Evolutionary conservation across 2,113 vertebrate species (phyloP), one percentile per base, ranked within the genome.

Genomic region (Psittacula cyanocephala): DNA sequence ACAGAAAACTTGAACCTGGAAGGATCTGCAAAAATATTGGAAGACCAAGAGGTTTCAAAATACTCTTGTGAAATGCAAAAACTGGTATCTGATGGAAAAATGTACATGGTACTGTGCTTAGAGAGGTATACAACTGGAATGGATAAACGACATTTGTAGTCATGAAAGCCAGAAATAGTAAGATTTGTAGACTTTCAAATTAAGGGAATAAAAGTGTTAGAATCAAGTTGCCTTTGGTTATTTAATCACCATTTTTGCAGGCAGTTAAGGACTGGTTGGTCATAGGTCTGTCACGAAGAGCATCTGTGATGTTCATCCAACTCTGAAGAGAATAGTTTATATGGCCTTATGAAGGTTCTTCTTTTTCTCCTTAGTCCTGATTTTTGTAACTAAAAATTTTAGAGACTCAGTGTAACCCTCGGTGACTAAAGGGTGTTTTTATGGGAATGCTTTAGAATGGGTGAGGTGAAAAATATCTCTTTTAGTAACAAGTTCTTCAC

Each of bases 41-140:
- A 92, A 43, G 14, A 52, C 20, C 20, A 70, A 57, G 63, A 49
- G 13, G 81, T 53, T 91, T 89, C 25, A 71, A 63, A 91, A 49
- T 79, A 29, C 13, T 53, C 31, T 17, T 87, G 27, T 79, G 39
- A 89, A 93, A 82, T 91, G 72, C 27, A 55, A 49, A 46, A 86
- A 52, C 60, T 60, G 4, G 11, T 77, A 44, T 44, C 68, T 63
- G 18, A 57, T 62, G 41, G 37, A 70, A 87, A 19, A 53, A 67
- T 8, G 5, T 57, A 12, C 10, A 35, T 78, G 22, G 39, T 67
- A 33, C 27, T 4, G 2, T 68, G 29, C 25, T 77, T 69, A 28
- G 19, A 85, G 50, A 37, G 10, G 0, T 55, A 6, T n/a, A 27
- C 28, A 8, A 25, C 20, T 65, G 41, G 16, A 55, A 68, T 0